Evolutionary conservation across 2,113 vertebrate genomes (phyloP).

Genomic region (Proteles cristata): DNA sequence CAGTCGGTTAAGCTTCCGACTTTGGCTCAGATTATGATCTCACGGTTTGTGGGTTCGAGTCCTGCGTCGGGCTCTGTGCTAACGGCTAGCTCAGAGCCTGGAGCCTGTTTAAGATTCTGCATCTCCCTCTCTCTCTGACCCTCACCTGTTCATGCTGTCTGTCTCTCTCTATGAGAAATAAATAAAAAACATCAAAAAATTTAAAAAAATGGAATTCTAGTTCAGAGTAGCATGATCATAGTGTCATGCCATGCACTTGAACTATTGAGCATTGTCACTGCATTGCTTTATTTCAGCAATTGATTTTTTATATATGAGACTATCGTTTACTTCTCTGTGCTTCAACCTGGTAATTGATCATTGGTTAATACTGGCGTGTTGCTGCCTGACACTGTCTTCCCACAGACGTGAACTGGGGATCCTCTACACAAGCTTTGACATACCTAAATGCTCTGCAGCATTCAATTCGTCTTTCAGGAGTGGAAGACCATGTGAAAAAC

Average conservation of each 20-base stretch:
- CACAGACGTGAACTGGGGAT: constrained; percentile 99
- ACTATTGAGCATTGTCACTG: neutral
- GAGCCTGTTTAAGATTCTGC: no score
- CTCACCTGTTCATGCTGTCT: no score
- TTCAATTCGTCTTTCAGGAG: constrained; percentile 95
- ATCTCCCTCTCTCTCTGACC: no score
- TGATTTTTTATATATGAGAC: constrained; percentile 8
- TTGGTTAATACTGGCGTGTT: neutral
- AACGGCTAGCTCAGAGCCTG: no score
- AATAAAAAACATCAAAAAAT: no score
- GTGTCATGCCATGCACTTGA: neutral
- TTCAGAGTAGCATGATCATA: neutral
- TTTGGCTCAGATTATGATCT: no score
- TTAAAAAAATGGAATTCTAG: neutral
- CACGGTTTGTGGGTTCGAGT: no score
- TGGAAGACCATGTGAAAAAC: constrained; percentile 98
- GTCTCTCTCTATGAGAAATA: no score
- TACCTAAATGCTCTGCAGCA: constrained; percentile 96
- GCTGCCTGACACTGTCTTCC: neutral
- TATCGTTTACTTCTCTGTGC: neutral
- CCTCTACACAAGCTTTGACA: constrained; percentile 98
- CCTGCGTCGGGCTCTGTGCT: no score
- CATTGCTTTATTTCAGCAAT: neutral
- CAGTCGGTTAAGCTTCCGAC: no score
- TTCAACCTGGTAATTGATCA: neutral